Percentiles rank a stretch among this genome's conserved stretches.
These are phyloP conservation scores for Drosophila colorata DNA, from an alignment of 2,888 invertebrate genomes.

Conservation along the genomic window DNA sequence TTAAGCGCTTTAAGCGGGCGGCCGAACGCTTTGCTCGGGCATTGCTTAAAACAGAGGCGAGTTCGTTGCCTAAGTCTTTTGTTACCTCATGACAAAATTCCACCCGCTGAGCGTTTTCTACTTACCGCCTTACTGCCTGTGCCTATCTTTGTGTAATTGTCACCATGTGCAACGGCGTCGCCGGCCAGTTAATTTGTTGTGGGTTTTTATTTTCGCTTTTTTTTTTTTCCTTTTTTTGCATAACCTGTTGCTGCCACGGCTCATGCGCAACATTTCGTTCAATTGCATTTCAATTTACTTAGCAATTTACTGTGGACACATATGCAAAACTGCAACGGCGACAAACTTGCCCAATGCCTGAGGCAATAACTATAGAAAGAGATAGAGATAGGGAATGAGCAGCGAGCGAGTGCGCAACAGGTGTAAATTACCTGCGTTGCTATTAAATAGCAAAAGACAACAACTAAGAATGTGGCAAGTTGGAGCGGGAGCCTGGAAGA, in stretches of 20 bases:
- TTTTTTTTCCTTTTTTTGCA: conserved; percentile 62
- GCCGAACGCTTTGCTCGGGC: too few relatives aligned
- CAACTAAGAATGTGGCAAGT: not conserved
- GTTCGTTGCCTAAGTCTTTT: conserved; percentile 80
- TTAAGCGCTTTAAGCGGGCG: conserved; percentile 8
- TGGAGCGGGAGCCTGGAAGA: not conserved
- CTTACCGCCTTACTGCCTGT: not conserved
- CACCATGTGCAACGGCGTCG: conserved; percentile 31
- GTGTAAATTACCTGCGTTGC: conserved; percentile 29
- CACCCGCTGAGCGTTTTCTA: conserved; percentile 14
- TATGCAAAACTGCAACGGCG: conserved; percentile 47
- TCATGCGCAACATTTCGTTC: conserved; percentile 65
- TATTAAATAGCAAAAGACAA: conserved; percentile 6
- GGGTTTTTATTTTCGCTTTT: conserved; percentile 20
- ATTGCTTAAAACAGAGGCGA: not conserved
- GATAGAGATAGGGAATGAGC: not conserved
- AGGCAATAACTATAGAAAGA: conserved; percentile 5
- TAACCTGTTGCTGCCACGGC: conserved; percentile 50
- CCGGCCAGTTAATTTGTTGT: conserved; percentile 40
- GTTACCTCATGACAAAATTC: conserved; percentile 38
- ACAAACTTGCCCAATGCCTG: conserved; percentile 39
- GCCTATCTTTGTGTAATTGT: conserved; percentile 43
- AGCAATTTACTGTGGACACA: conserved; percentile 64
- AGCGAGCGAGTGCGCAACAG: not conserved
- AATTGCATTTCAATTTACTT: conserved; percentile 74